Conservation (phyloP, 1,140 invertebrate species). For the Leguminivora glycinivorella region DNA sequence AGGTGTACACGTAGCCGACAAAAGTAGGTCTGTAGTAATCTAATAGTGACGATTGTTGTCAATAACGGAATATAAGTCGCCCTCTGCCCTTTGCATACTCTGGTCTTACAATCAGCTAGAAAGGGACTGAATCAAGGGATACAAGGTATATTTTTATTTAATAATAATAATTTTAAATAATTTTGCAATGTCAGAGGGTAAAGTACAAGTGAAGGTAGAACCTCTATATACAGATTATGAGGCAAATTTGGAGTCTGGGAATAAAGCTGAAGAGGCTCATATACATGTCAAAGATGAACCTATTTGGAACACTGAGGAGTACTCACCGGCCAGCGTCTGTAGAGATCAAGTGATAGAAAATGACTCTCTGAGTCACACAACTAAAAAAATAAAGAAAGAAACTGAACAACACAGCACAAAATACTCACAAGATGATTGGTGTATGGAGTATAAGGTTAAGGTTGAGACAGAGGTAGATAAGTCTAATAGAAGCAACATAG, state of each 20-base stretch:
- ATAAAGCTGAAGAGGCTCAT: not conserved
- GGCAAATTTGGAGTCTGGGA: not conserved
- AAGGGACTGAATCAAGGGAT: too few species aligned
- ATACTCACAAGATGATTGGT: not conserved
- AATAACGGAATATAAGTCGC: too few species aligned
- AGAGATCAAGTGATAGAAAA: not conserved
- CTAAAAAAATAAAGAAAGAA: not conserved
- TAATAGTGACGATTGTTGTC: too few species aligned
- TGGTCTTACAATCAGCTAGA: too few species aligned
- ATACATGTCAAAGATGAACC: not conserved
- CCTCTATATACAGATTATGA: not conserved
- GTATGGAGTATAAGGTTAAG: not conserved
- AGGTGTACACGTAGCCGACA: too few species aligned
- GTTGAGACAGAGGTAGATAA: not conserved
- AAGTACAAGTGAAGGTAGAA: not conserved
- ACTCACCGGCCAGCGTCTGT: not conserved
- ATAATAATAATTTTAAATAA: not conserved
- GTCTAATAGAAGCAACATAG: not conserved
- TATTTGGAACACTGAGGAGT: not conserved
- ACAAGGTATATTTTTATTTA: too few species aligned
- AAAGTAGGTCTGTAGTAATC: too few species aligned
- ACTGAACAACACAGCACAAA: not conserved
- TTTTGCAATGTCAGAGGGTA: not conserved
- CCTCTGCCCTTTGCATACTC: too few species aligned
- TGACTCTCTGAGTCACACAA: not conserved